Base-by-base conservation (phyloP, 2,797 vertebrate species). In the Gymnothorax reevesii region DNA sequence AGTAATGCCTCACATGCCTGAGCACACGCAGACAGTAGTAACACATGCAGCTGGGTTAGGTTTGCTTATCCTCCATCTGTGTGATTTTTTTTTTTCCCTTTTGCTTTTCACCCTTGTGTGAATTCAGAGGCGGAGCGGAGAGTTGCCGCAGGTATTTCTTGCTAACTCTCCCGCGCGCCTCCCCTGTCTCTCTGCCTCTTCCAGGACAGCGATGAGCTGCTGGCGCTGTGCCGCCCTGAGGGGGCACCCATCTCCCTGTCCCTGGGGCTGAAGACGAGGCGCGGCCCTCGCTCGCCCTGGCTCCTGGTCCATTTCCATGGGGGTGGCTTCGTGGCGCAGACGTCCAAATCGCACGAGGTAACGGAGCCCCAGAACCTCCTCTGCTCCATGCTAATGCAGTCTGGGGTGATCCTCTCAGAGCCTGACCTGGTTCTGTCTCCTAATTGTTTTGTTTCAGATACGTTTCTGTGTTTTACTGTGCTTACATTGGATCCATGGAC, bases 271-370 rank as follows among this genome's bases (percentile, higher is more conserved):
- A 95, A 96, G 90, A 86, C 94, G 27, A 96, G 95, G 82, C 94
- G 94, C 3, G 94, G 93, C 49, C 96, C 97, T 7, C 95, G 95
- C 0, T 97, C 97, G 0, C 95, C 92, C 2, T 96, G 93, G 89
- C 94, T 99, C 54, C 89, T 99, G 17, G 91, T 99, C 57, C 98
- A 99, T 87, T 97, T 97, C 90, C 98, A 99, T 0, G 98, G 98
- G 0, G 98, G 98, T 0, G 98, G 98, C 62, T 99, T 99, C 83
- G 98, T 99, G 90, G 98, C 98, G 0, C 98, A 99, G 93, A 99
- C 97, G 3, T 98, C 98, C 82, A 98, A 97, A 90, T 99, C 98
- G 0, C 98, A 99, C 0, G 97, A 99, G 96, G 96, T 97, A 87
- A 9, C 3, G 10, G 57, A 9, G 17, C 33, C 42, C 13, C 0